phyloP scores from a whole-genome alignment of 2,797 vertebrate genomes.

The Miichthys miiuy region DNA sequence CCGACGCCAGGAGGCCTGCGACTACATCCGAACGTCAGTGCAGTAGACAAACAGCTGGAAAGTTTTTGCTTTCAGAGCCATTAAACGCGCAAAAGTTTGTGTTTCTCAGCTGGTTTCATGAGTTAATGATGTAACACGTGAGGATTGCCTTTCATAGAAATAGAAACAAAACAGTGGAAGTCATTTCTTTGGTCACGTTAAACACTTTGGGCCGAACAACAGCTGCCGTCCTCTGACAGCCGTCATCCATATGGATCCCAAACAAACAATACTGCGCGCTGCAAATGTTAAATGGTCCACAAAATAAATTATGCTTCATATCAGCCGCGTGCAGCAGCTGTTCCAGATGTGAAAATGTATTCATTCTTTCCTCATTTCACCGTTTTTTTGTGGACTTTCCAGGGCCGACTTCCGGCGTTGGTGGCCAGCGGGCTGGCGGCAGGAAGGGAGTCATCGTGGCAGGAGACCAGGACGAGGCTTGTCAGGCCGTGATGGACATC shows the following conservation, averaged over 20 bases:
- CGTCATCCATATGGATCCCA: constrained; percentile 38
- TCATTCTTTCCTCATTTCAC: not conserved
- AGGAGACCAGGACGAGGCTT: constrained; percentile 90
- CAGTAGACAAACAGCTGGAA: not conserved
- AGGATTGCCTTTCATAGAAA: not conserved
- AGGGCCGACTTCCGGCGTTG: constrained; percentile 93
- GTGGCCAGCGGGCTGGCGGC: constrained; percentile 98
- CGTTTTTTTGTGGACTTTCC: too few species aligned
- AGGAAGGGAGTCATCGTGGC: constrained; percentile 96
- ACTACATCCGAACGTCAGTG: constrained; percentile 90
- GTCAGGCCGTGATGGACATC: constrained; percentile 92
- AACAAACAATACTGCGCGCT: not conserved
- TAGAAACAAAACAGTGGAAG: constrained; percentile 1
- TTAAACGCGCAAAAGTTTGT: constrained; percentile 20
- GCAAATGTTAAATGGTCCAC: constrained; percentile 46
- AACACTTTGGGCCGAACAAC: constrained; percentile 30
- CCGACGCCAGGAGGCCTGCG: constrained; percentile 88
- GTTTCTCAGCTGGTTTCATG: constrained; percentile 32
- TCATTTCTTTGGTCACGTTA: constrained; percentile 11
- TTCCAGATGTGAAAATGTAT: constrained; percentile 33
- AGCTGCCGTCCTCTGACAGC: constrained; percentile 44
- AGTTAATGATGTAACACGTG: constrained; percentile 55
- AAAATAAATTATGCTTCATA: constrained; percentile 4
- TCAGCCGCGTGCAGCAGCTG: constrained; percentile 25
- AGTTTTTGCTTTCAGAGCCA: constrained; percentile 25